phyloP scores from a whole-genome alignment of 64 coral and sea anemone genomes.

The Astreopora myriophthalma region DNA sequence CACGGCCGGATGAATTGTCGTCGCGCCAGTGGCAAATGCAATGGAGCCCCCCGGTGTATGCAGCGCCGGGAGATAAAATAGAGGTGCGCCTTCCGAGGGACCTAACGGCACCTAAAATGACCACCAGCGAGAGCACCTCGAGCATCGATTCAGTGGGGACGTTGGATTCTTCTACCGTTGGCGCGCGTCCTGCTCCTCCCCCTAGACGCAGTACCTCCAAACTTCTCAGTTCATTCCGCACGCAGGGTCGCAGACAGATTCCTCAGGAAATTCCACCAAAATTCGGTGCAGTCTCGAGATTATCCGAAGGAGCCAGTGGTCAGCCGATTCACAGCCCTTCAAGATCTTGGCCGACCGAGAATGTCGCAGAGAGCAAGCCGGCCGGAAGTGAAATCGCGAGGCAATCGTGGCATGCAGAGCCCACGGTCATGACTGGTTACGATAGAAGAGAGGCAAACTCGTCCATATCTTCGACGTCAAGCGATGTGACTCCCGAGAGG shows the following conservation, averaged over 20 bases:
- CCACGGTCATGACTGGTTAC: slow-evolving; percentile 18
- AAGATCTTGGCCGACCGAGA: slow-evolving; percentile 79
- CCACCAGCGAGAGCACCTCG: slow-evolving; percentile 73
- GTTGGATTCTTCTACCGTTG: slow-evolving; percentile 52
- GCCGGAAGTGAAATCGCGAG: slow-evolving; percentile 30
- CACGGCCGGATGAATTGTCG: not conserved
- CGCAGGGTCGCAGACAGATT: slow-evolving; percentile 30
- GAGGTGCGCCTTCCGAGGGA: slow-evolving; percentile 55
- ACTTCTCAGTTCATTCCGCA: slow-evolving; percentile 77
- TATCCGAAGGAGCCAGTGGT: slow-evolving; percentile 12
- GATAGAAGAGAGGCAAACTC: slow-evolving; percentile 7
- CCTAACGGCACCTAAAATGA: slow-evolving; percentile 26
- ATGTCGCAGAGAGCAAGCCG: slow-evolving; percentile 7
- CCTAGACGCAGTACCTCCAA: slow-evolving; percentile 80
- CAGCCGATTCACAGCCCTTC: slow-evolving; percentile 69
- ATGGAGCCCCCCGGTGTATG: not conserved
- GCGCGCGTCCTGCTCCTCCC: slow-evolving; percentile 76
- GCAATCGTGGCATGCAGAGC: slow-evolving; percentile 88
- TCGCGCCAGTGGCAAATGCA: slow-evolving; percentile 5
- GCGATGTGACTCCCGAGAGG: not conserved
- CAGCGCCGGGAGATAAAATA: not conserved
- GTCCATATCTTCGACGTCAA: not conserved
- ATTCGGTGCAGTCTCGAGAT: slow-evolving; percentile 17
- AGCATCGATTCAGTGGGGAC: slow-evolving; percentile 80
- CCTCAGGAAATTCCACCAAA: slow-evolving; percentile 39